A percentile compares a stretch with the other conserved stretches of the same genome.
These are phyloP conservation scores for Timandra comae DNA, from an alignment of 2,888 invertebrate species.

Conservation along the genomic window DNA sequence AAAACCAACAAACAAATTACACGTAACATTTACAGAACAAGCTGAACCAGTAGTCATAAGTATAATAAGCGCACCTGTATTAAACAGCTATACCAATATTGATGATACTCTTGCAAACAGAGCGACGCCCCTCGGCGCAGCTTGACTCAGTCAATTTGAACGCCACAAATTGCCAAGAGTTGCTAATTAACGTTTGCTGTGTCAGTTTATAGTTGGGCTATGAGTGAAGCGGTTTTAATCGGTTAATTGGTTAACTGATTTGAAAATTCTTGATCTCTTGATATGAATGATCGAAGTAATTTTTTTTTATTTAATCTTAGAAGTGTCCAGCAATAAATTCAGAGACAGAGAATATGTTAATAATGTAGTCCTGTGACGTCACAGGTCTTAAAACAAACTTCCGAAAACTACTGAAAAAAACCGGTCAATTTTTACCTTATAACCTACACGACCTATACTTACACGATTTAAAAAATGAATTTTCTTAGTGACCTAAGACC, in stretches of 20 bases:
- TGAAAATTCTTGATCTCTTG: neutral
- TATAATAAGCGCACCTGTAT: conserved; percentile 1
- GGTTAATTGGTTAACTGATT: neutral
- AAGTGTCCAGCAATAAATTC: too few species aligned
- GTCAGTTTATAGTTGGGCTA: conserved; percentile 37
- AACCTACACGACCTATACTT: too few species aligned
- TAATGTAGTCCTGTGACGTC: too few species aligned
- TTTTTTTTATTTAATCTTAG: too few species aligned
- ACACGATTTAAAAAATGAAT: too few species aligned
- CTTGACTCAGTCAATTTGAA: conserved; percentile 49
- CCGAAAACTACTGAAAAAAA: too few species aligned
- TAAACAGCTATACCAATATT: conserved; percentile 20
- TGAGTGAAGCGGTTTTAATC: neutral
- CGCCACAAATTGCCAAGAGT: conserved; percentile 57
- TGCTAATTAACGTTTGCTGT: conserved; percentile 62
- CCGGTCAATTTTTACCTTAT: too few species aligned
- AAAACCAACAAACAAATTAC: too few species aligned
- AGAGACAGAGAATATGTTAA: too few species aligned
- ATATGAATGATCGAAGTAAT: too few species aligned
- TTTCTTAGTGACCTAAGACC: too few species aligned
- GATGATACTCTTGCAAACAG: conserved; percentile 22
- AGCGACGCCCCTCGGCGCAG: conserved; percentile 14
- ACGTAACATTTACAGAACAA: neutral
- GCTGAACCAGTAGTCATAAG: neutral
- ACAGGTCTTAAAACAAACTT: too few species aligned